Percentiles rank a stretch among this genome's conserved stretches.
Evolutionary conservation across 2,888 invertebrate species (phyloP).

Genomic region (Microdon myrmicae): DNA sequence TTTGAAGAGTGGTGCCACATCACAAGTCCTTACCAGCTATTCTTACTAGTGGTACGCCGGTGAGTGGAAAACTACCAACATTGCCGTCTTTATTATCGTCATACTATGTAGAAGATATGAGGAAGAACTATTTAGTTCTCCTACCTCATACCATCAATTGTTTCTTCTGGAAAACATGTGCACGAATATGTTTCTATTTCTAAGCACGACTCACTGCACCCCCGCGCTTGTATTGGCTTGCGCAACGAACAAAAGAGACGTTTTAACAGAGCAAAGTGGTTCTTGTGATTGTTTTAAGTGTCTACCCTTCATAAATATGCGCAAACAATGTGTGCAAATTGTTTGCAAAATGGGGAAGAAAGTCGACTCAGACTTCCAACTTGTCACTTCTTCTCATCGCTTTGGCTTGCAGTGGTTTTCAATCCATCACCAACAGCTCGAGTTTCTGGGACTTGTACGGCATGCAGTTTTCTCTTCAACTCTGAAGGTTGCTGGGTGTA

Average conservation of each 20-base stretch:
- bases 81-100: slow-evolving; percentile 8
- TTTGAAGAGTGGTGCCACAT: neutral
- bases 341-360: neutral
- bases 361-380: slow-evolving; percentile 3
- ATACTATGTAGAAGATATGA: slow-evolving; percentile 1
- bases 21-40: slow-evolving; percentile 16
- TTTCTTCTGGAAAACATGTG: slow-evolving; percentile 26
- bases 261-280: slow-evolving; percentile 41
- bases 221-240: neutral
- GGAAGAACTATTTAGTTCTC: slow-evolving; percentile 1
- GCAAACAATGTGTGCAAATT: neutral
- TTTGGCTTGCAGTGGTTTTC: no score
- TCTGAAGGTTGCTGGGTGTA: no score
- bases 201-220: slow-evolving; percentile 22
- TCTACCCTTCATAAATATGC: slow-evolving; percentile 44
- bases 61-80: slow-evolving; percentile 25
- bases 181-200: slow-evolving; percentile 32
- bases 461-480: no score
- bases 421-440: no score
- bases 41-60: slow-evolving; percentile 8
- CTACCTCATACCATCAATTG: slow-evolving; percentile 32
- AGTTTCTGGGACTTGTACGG: no score
- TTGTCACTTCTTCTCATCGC: slow-evolving; percentile 16
- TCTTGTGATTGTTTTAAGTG: slow-evolving; percentile 49
- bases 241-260: slow-evolving; percentile 32